These are phyloP conservation scores for Papilio gigon DNA, from an alignment of 2,888 invertebrate species.

Conservation along the genomic window DNA sequence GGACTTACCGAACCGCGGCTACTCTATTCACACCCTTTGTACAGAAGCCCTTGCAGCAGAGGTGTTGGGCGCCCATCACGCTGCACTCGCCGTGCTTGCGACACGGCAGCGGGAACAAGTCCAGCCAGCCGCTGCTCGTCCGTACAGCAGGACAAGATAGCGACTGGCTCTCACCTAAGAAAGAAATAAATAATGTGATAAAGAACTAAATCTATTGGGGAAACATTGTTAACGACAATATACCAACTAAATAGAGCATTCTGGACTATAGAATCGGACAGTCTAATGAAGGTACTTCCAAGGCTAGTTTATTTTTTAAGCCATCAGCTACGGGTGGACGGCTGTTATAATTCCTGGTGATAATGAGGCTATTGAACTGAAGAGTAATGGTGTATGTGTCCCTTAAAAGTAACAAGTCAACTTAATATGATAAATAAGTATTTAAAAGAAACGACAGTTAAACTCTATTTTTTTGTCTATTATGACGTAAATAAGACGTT, in stretches of 20 bases:
- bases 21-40: conserved; percentile 70
- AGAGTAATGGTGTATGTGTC: too few relatives aligned
- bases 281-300: background rate
- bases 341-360: too few relatives aligned
- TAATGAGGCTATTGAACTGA: background rate
- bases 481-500: background rate
- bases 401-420: too few relatives aligned
- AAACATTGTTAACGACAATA: background rate
- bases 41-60: conserved; percentile 83
- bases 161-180: conserved; percentile 61
- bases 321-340: background rate
- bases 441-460: background rate
- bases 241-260: conserved; percentile 1
- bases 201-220: background rate
- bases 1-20: conserved; percentile 61
- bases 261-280: background rate
- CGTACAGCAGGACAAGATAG: conserved; percentile 74
- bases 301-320: background rate
- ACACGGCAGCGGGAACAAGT: conserved; percentile 82
- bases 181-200: conserved; percentile 2
- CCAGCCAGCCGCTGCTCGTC: conserved; percentile 77
- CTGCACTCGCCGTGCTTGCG: conserved; percentile 78
- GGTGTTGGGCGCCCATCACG: conserved; percentile 78
- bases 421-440: background rate
- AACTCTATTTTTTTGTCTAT: background rate